A percentile compares a stretch with the other conserved stretches of the same genome.
Conservation (phyloP, 2,797 vertebrate genomes). For the Sebastolobus altivelis region DNA sequence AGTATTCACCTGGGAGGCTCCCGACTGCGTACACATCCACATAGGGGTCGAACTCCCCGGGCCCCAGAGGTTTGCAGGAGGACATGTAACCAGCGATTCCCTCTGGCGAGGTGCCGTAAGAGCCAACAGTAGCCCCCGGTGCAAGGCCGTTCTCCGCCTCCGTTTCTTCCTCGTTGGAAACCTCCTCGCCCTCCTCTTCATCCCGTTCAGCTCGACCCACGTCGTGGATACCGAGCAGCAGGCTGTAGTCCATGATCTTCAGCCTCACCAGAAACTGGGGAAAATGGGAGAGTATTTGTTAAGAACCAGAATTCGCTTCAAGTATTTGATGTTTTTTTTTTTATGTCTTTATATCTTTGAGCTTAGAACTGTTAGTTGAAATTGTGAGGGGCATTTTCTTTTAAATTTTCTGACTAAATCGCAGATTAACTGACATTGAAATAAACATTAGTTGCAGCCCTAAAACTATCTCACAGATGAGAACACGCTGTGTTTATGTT, state of each 20-base stretch:
- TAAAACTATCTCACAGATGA: too few species aligned
- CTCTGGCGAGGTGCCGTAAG: conserved; percentile 91
- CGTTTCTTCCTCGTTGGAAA: conserved; percentile 82
- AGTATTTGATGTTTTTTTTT: not conserved
- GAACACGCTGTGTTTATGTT: too few species aligned
- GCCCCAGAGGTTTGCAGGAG: conserved; percentile 89
- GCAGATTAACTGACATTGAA: not conserved
- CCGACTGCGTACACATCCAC: conserved; percentile 91
- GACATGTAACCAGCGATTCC: conserved; percentile 92
- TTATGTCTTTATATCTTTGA: not conserved
- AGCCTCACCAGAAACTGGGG: conserved; percentile 91
- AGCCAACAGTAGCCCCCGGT: conserved; percentile 75
- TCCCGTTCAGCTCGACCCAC: conserved; percentile 88
- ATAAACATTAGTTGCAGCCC: too few species aligned
- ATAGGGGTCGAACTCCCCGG: conserved; percentile 92
- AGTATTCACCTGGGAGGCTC: conserved; percentile 85
- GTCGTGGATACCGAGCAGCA: conserved; percentile 93
- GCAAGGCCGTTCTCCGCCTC: conserved; percentile 84
- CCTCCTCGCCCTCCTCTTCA: conserved; percentile 89
- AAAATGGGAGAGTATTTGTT: not conserved
- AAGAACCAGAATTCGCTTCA: not conserved
- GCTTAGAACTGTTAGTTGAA: not conserved
- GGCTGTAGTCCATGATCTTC: conserved; percentile 98
- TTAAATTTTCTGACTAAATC: not conserved
- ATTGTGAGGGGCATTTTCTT: not conserved